Conservation (phyloP, 2,113 vertebrate genomes). For the Cryptoleucopteryx plumbea region DNA sequence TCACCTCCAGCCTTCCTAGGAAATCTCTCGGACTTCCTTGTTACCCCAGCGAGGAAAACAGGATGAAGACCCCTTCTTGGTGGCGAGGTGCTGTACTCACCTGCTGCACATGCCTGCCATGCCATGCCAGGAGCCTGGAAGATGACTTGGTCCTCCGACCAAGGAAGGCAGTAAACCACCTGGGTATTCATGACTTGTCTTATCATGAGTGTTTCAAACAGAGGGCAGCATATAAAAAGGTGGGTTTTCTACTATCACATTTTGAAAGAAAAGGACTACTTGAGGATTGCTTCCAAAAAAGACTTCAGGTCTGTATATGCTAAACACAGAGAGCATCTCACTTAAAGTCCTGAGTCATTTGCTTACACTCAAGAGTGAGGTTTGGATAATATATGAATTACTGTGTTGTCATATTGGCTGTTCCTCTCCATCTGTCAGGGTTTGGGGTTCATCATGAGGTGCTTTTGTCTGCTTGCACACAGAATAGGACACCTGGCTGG, state of each 20-base stretch:
- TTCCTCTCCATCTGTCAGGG: not conserved
- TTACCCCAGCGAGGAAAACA: not conserved
- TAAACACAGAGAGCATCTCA: not conserved
- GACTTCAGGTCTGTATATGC: not conserved
- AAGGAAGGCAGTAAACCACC: not conserved
- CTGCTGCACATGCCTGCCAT: not conserved
- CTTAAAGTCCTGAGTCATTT: not conserved
- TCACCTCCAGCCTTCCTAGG: not conserved
- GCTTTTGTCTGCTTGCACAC: not conserved
- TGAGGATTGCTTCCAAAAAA: not conserved
- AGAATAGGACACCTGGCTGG: rapidly evolving
- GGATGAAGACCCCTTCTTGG: not conserved
- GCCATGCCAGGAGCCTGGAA: not conserved
- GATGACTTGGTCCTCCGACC: not conserved
- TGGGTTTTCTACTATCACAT: not conserved
- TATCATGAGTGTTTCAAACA: not conserved
- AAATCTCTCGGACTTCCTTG: not conserved
- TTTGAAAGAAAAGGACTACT: not conserved
- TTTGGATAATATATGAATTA: not conserved
- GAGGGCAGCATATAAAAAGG: not conserved
- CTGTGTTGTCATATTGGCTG: not conserved
- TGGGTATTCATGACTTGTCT: not conserved
- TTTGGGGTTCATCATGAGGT: rapidly evolving
- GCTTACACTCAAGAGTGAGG: not conserved
- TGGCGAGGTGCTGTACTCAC: not conserved